A percentile compares a stretch with the other conserved stretches of the same genome.
Conservation (phyloP, 2,797 vertebrate genomes). For the Ptychobarbus kaznakovi region DNA sequence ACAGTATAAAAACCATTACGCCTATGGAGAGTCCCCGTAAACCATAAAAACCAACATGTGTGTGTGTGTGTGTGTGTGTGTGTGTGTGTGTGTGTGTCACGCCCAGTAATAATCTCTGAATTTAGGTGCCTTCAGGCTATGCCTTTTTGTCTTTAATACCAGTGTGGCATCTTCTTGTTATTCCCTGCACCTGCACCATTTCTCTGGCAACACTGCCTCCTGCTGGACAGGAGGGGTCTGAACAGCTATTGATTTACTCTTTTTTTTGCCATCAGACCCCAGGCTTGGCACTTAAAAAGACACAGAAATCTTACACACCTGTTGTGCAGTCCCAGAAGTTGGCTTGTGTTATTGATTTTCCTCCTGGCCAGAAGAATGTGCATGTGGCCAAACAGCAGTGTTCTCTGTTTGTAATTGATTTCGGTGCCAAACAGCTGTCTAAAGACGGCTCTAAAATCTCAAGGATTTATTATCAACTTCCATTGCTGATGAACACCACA, state of each 20-base stretch:
- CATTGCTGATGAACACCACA: background rate
- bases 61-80: background rate
- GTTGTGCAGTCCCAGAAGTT: background rate
- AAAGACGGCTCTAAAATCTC: background rate
- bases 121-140: slow-evolving; percentile 27
- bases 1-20: no score
- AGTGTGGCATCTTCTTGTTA: slow-evolving; percentile 24
- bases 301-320: background rate
- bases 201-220: slow-evolving; percentile 38
- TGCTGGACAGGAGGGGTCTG: slow-evolving; percentile 28
- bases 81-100: slow-evolving; percentile 17
- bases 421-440: slow-evolving; percentile 16
- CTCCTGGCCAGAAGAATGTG: background rate
- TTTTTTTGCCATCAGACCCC: background rate
- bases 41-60: no score
- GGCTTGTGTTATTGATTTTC: slow-evolving; percentile 3
- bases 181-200: slow-evolving; percentile 20
- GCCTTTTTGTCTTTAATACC: slow-evolving; percentile 42
- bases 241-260: background rate
- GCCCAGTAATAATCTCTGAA: slow-evolving; percentile 46
- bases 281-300: background rate
- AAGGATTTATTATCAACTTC: background rate
- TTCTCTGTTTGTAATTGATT: slow-evolving; percentile 4
- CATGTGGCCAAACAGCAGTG: background rate
- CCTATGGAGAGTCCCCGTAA: no score